Evolutionary conservation across 1,140 invertebrate species (phyloP), one percentile per base, ranked within the genome.

Genomic region (Drosophila pruinosa): DNA sequence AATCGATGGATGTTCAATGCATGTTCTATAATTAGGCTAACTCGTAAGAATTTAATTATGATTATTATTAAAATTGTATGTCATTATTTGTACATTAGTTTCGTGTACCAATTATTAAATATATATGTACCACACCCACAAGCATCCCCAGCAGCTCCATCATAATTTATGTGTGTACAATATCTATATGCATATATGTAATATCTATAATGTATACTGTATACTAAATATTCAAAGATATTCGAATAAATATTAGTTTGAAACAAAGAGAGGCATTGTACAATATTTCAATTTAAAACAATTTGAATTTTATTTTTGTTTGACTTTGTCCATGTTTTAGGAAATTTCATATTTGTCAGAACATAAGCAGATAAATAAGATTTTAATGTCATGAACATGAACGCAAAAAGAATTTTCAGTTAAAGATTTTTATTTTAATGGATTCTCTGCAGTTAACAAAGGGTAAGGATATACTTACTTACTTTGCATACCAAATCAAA

Each of bases 91-190:
- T 75, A 68, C 74, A 65, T 82, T 41, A 61, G 64, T 78, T 75
- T 50, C 62, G 36, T 67, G 45, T 78, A 72, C 75, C 54, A 64
- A 78, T 62, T 73, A 38, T 5, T 41, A 45, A 45, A 22, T 47
- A 58, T 47, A 14, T 72, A 31, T 12, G 34, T 34, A 45, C n/a
- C n/a, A n/a, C n/a, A 14, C 43, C 48, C 52, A 56, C 41, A 47
- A 24, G 39, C 31, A 71, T 57, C 43, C 61, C 12, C 24, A 59
- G 26, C 34, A 58, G 62, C 19, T n/a, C 36, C 26, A 65, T 17
- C 47, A 88, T 43, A 73, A 82, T 86, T 86, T 77, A 75, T 88
- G 82, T 82, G 63, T 82, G 82, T 88, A 82, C 52, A 65, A 67
- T 75, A 86, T 86, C 74, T 15, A 48, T 48, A 48, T 48, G 19